Conservation (phyloP, 2,888 invertebrate genomes). For the Theretra japonica region DNA sequence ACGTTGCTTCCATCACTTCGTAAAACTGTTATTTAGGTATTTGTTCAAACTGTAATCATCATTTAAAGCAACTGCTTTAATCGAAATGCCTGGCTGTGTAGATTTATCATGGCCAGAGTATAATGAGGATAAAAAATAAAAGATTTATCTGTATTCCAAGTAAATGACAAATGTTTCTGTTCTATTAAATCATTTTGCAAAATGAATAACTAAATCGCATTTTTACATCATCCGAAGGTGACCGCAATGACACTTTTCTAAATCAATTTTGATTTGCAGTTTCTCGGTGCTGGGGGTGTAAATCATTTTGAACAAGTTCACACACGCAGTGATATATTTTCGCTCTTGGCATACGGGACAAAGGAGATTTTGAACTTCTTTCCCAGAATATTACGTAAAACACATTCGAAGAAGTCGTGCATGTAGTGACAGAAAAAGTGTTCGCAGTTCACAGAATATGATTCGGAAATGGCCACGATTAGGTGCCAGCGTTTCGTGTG, state of each 20-base stretch:
- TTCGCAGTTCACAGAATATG: constrained; percentile 10
- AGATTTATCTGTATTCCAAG: no score
- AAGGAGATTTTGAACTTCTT: constrained; percentile 18
- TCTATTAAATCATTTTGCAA: background rate
- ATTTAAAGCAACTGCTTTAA: no score
- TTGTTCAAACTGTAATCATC: no score
- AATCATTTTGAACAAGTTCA: constrained; percentile 24
- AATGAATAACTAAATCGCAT: background rate
- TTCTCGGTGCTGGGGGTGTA: constrained; percentile 1
- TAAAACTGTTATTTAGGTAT: no score
- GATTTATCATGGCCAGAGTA: no score
- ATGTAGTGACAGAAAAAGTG: background rate
- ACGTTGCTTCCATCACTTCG: no score
- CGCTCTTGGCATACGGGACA: constrained; percentile 22
- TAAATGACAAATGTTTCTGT: no score
- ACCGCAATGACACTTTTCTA: constrained; percentile 20
- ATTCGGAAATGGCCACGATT: constrained; percentile 3
- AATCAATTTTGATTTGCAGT: background rate
- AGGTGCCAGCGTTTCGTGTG: constrained; percentile 8
- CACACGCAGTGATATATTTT: constrained; percentile 15
- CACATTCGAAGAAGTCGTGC: constrained; percentile 20
- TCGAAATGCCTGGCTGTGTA: no score
- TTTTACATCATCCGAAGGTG: background rate
- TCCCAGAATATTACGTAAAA: constrained; percentile 26
- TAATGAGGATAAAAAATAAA: no score